Conservation (phyloP, 2,113 vertebrate species). For the Pelvicachromis taeniatus region DNA sequence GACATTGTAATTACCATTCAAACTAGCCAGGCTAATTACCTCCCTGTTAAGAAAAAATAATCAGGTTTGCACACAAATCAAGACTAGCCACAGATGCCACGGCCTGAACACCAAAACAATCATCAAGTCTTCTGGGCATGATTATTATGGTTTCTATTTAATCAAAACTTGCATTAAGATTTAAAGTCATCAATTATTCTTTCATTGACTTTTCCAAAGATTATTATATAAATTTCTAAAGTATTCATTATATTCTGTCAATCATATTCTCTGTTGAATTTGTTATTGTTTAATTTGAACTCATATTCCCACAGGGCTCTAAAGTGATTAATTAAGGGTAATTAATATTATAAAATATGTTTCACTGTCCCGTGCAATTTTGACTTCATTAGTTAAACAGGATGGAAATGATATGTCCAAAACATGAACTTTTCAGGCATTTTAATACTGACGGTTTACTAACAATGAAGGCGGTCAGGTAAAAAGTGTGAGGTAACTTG, state of each 20-base stretch:
- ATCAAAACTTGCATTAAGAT: conserved; percentile 30
- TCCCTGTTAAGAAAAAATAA: conserved; percentile 46
- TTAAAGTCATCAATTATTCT: conserved; percentile 18
- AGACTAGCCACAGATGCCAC: conserved; percentile 8
- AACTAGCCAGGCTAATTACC: conserved; percentile 54
- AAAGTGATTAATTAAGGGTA: conserved; percentile 6
- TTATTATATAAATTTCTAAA: conserved; percentile 4
- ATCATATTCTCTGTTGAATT: not conserved
- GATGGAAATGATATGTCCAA: not conserved
- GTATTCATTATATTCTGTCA: conserved; percentile 27
- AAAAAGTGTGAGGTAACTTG: not conserved
- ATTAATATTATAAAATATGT: conserved; percentile 24
- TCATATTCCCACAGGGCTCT: not conserved
- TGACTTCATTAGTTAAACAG: not conserved
- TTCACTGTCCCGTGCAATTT: not conserved
- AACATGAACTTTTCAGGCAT: not conserved
- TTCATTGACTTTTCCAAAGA: conserved; percentile 14
- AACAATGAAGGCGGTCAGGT: not conserved
- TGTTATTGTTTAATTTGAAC: not conserved
- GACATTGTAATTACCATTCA: conserved; percentile 54
- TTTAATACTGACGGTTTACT: not conserved
- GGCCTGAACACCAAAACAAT: conserved; percentile 40
- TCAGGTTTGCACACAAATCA: conserved; percentile 58
- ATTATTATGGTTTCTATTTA: conserved; percentile 21
- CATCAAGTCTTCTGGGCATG: conserved; percentile 1